Conservation (phyloP, 2,888 invertebrate genomes). For the Drosophila meridionalis region DNA sequence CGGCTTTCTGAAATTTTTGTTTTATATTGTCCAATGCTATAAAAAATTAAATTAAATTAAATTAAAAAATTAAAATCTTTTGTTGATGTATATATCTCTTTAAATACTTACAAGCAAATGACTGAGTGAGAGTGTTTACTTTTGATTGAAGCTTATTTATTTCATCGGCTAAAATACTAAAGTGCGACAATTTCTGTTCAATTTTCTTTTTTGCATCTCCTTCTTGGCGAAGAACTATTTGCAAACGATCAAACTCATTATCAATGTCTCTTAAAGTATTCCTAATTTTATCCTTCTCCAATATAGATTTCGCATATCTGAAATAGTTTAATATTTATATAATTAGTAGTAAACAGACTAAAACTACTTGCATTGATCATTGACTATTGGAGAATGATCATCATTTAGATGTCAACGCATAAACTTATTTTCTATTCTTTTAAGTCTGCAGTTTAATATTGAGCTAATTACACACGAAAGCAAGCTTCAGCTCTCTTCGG, state of each 20-base stretch:
- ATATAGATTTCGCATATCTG: slow-evolving; percentile 69
- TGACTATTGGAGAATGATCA: too few species aligned
- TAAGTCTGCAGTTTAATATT: too few species aligned
- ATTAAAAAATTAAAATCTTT: neutral
- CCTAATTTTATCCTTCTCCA: slow-evolving; percentile 70
- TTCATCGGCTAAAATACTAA: slow-evolving; percentile 53
- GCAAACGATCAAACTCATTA: slow-evolving; percentile 59
- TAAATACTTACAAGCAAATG: slow-evolving; percentile 61
- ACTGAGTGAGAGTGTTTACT: slow-evolving; percentile 47
- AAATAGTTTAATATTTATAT: slow-evolving; percentile 14
- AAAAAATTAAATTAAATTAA: neutral
- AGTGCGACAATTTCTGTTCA: slow-evolving; percentile 59
- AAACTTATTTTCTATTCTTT: too few species aligned
- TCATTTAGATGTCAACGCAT: too few species aligned
- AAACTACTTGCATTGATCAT: too few species aligned
- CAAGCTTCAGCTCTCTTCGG: too few species aligned
- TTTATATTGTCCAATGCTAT: slow-evolving; percentile 43
- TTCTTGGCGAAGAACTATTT: slow-evolving; percentile 33
- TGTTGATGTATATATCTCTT: slow-evolving; percentile 8
- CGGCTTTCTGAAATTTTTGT: slow-evolving; percentile 2
- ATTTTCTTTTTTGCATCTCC: slow-evolving; percentile 59
- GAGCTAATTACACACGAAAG: too few species aligned
- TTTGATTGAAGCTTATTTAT: slow-evolving; percentile 57
- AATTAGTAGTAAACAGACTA: neutral
- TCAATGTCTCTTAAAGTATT: slow-evolving; percentile 48